Conservation (phyloP, 2,888 invertebrate species). For the Cataglyphis altisquamis region DNA sequence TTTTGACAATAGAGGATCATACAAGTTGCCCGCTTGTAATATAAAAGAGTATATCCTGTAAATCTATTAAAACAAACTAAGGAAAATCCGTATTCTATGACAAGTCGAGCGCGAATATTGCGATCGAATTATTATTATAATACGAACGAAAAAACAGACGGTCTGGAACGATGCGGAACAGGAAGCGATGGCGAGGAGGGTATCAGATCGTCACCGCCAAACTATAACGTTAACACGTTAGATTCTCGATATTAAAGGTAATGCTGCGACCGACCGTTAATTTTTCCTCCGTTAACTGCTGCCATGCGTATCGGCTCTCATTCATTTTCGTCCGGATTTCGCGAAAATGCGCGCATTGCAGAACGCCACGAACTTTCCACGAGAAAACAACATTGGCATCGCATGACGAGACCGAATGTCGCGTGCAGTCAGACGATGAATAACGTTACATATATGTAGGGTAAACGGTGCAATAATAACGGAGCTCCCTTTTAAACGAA, state of each 20-base stretch:
- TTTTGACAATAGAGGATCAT: no score
- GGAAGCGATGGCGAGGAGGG: conserved; percentile 64
- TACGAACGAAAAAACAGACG: conserved; percentile 70
- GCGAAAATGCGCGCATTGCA: conserved; percentile 36
- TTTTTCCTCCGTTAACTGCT: conserved; percentile 69
- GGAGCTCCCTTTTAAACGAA: neutral
- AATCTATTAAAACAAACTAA: neutral
- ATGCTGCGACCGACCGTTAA: conserved; percentile 58
- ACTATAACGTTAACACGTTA: conserved; percentile 40
- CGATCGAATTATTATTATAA: conserved; percentile 54
- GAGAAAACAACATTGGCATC: conserved; percentile 33
- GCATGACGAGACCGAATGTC: conserved; percentile 50
- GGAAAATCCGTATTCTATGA: neutral
- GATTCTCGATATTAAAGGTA: conserved; percentile 70
- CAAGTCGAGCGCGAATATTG: conserved; percentile 41
- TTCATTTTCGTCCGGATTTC: conserved; percentile 2
- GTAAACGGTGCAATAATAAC: conserved; percentile 30
- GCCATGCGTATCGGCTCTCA: neutral
- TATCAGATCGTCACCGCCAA: conserved; percentile 14
- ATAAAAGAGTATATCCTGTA: neutral
- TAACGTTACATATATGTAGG: conserved; percentile 29
- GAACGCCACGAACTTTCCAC: conserved; percentile 42
- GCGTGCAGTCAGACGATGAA: conserved; percentile 27
- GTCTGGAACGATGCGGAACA: conserved; percentile 76
- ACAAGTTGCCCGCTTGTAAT: no score